A percentile compares a stretch with the other conserved stretches of the same genome.
Evolutionary conservation across 2,113 vertebrate species (phyloP).

Genomic region (human (Homo sapiens)): DNA sequence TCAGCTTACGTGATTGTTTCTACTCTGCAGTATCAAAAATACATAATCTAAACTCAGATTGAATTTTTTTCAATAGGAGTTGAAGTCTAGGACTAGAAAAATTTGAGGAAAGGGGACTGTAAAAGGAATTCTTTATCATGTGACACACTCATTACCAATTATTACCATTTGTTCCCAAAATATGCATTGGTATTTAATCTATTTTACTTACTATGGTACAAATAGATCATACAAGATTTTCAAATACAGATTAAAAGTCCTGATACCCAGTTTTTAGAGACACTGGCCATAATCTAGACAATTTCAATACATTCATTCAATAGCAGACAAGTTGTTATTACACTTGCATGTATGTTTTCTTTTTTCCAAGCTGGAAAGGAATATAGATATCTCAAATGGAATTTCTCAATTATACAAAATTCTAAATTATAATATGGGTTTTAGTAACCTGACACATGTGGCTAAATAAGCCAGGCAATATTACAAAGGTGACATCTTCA

Average conservation of each 20-base stretch:
- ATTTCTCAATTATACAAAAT: not conserved
- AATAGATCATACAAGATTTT: not conserved
- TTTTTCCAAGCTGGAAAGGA: not conserved
- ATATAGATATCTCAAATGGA: not conserved
- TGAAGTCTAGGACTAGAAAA: not conserved
- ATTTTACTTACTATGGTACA: not conserved
- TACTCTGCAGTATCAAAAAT: not conserved
- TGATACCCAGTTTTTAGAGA: not conserved
- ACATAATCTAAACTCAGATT: not conserved
- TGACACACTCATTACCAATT: not conserved
- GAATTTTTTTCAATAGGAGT: not conserved
- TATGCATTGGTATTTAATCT: not conserved
- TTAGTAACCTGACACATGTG: not conserved
- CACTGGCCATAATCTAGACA: not conserved
- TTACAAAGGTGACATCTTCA: not conserved
- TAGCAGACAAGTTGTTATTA: not conserved
- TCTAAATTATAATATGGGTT: not conserved
- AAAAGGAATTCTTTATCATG: constrained; percentile 4
- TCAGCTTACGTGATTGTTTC: not conserved
- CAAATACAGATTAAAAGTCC: not conserved
- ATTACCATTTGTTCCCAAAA: not conserved
- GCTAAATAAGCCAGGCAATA: not conserved
- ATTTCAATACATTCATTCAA: not conserved
- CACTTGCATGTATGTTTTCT: not conserved
- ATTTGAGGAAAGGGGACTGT: not conserved